Evolutionary conservation across 2,113 vertebrate species (phyloP).

Genomic region (Aptenodytes forsteri): DNA sequence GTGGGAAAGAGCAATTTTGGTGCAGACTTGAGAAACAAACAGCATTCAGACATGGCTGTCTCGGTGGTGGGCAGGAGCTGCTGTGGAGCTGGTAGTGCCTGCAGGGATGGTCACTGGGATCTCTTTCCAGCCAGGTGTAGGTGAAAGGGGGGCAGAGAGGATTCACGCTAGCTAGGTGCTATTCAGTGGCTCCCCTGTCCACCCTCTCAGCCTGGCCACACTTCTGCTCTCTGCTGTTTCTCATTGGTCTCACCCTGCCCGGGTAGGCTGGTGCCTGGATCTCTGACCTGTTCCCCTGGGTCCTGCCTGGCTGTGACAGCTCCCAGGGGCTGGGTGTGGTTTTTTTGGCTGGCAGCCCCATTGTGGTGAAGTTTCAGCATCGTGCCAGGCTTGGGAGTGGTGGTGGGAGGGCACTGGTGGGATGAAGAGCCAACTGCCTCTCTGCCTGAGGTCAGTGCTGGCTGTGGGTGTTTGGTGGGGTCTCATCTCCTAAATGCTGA

Average conservation of each 20-base stretch:
- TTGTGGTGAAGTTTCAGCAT: neutral
- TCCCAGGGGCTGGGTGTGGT: neutral
- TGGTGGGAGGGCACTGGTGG: neutral
- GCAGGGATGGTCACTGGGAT: neutral
- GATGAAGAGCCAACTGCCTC: neutral
- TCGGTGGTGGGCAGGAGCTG: neutral
- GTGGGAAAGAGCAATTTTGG: neutral
- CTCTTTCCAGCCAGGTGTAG: neutral
- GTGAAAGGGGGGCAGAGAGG: neutral
- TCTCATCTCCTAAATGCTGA: neutral
- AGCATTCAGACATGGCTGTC: neutral
- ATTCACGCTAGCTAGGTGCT: fast-evolving
- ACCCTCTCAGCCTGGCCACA: neutral
- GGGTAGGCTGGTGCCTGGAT: neutral
- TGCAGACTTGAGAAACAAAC: neutral
- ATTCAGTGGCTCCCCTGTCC: neutral
- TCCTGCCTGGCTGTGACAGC: neutral
- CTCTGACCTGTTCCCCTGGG: neutral
- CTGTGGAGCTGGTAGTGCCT: neutral
- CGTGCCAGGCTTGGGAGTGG: fast-evolving
- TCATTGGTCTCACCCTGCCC: neutral
- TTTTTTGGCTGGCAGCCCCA: neutral
- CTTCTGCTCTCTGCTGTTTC: neutral
- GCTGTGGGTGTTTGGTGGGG: neutral
- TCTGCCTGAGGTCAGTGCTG: neutral